Base-by-base conservation (phyloP, 2,797 vertebrate genomes). In the Tarsius wallacei region DNA sequence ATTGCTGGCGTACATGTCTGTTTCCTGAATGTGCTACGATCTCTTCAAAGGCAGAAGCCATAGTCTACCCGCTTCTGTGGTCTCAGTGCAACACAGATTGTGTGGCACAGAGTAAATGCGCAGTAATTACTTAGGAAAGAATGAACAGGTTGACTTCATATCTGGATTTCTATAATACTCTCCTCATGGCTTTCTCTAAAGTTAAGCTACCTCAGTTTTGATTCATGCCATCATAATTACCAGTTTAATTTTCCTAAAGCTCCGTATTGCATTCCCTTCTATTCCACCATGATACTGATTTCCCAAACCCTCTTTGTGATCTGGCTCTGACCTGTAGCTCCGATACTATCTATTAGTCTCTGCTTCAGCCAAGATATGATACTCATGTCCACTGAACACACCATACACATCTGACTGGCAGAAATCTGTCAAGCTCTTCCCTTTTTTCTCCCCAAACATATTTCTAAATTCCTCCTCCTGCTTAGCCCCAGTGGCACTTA, bases 21-120 rank as follows among this genome's bases (percentile, higher is more conserved):
- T 57, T 57, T 64, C 26, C 93, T 66, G 22, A 86, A n/a, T 63
- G 47, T 16, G 26, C 47, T 19, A 8, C 21, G 53, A 82, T 63
- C 74, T 91, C 31, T 57, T 90, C 28, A 74, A 87, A 93, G 83
- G 47, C 19, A 90, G 53, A 76, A 89, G 17, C 5, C n/a, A 68
- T 7, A 53, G n/a, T 55, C 47, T 42, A 22, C 31, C 73, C 71
- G 47, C 28, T 61, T 88, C 82, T 64, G 21, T n/a, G 55, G 31
- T 55, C 36, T 24, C 28, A 59, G 57, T 51, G n/a, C 8, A 64
- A 77, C 70, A 24, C 15, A 33, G 26, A 36, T 2, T 49, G 15
- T 42, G 64, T 19, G 22, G 31, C 14, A 90, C 7, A 51, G 1
- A 73, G 49, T 3, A 77, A 78, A 33, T 42, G 33, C 17, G 63